Conservation (phyloP, 2,113 vertebrate genomes). For the Chaetorhynchus papuensis region DNA sequence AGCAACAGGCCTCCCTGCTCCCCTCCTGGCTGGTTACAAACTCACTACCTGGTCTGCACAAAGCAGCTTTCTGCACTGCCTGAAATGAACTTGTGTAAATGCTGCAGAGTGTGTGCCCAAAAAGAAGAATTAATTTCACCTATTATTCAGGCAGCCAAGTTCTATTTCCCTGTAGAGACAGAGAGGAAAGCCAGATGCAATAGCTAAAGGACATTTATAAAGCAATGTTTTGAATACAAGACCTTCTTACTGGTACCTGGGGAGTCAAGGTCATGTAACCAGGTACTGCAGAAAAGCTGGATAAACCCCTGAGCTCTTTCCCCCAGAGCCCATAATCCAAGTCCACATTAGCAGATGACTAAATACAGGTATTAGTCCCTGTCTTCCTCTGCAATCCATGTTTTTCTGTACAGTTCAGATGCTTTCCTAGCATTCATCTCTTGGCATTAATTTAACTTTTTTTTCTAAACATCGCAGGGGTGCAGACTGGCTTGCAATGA, state of each 20-base stretch:
- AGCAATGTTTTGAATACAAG: background rate
- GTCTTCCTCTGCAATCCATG: background rate
- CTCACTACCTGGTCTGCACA: background rate
- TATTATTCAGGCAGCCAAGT: background rate
- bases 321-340: background rate
- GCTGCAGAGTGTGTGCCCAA: background rate
- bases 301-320: background rate
- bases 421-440: background rate
- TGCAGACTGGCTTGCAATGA: background rate
- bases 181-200: background rate
- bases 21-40: background rate
- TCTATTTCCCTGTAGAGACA: background rate
- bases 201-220: background rate
- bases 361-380: background rate
- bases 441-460: background rate
- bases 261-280: background rate
- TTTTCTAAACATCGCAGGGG: background rate
- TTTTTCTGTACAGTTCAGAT: background rate
- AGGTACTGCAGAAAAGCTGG: background rate
- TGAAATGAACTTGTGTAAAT: background rate
- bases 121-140: background rate
- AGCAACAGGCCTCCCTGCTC: background rate
- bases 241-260: background rate
- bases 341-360: background rate
- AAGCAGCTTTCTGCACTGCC: background rate